Evolutionary conservation across 1,140 invertebrate species (phyloP).

Genomic region (Planococcus citri): DNA sequence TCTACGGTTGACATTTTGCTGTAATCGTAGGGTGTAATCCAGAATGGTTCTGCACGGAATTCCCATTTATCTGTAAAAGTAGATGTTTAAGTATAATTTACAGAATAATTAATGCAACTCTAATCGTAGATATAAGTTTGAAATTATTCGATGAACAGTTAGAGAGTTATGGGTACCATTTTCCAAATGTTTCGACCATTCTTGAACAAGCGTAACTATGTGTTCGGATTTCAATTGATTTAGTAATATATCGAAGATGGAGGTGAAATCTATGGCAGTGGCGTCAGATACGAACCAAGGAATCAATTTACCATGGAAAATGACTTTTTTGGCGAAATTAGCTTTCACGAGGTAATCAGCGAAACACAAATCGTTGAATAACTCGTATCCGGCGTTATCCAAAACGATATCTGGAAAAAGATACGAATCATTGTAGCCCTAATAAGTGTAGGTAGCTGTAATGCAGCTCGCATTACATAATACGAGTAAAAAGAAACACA

Average conservation of each 20-base stretch:
- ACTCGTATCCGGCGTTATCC: conserved; percentile 90
- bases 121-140: too few species aligned
- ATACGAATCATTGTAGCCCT: too few species aligned
- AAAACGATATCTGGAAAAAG: conserved; percentile 63
- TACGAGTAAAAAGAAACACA: too few species aligned
- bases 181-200: conserved; percentile 36
- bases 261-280: conserved; percentile 60
- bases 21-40: conserved; percentile 75
- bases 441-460: too few species aligned
- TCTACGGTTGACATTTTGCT: conserved; percentile 58
- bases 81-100: too few species aligned
- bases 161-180: too few species aligned
- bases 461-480: too few species aligned
- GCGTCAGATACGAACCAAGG: conserved; percentile 97
- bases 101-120: too few species aligned
- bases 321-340: conserved; percentile 53
- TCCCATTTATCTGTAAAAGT: conserved; percentile 26
- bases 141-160: too few species aligned
- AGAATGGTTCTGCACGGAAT: conserved; percentile 53
- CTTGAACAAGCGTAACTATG: conserved; percentile 36
- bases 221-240: conserved; percentile 33
- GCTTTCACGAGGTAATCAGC: conserved; percentile 61
- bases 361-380: conserved; percentile 80
- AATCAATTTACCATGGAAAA: conserved; percentile 77
- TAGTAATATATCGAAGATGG: conserved; percentile 42